These are phyloP conservation scores for Polylopha cassiicola DNA, from an alignment of 2,888 invertebrate genomes.

Conservation along the genomic window DNA sequence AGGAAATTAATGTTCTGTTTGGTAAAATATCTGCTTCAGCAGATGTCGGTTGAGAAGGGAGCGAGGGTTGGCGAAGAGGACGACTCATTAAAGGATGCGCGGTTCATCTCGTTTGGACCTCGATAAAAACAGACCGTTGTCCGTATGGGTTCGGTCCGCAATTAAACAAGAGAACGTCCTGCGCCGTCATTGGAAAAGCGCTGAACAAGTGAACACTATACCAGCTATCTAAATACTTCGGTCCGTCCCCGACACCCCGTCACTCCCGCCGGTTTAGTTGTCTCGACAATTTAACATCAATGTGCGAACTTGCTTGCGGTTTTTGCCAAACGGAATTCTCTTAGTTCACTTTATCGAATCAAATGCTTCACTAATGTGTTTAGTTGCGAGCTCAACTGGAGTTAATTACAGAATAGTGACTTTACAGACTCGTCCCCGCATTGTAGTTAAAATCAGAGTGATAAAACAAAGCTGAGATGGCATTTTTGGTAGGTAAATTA, in stretches of 20 bases:
- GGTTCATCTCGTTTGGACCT: slow-evolving; percentile 55
- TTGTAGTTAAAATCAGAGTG: slow-evolving; percentile 4
- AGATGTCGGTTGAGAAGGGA: slow-evolving; percentile 18
- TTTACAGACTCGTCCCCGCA: slow-evolving; percentile 13
- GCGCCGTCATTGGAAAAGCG: slow-evolving; percentile 60
- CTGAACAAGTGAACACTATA: slow-evolving; percentile 67
- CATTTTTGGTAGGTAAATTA: slow-evolving; percentile 33
- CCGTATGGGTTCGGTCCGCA: slow-evolving; percentile 64
- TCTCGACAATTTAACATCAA: slow-evolving; percentile 54
- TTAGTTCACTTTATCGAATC: slow-evolving; percentile 43
- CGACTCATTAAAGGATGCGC: slow-evolving; percentile 63
- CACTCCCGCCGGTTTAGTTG: slow-evolving; percentile 46
- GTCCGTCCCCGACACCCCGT: slow-evolving; percentile 42
- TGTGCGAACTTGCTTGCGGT: slow-evolving; percentile 58
- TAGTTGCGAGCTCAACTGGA: slow-evolving; percentile 28
- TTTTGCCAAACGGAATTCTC: slow-evolving; percentile 50
- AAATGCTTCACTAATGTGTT: slow-evolving; percentile 36
- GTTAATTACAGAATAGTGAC: slow-evolving; percentile 21
- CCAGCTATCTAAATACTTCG: slow-evolving; percentile 69
- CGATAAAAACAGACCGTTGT: slow-evolving; percentile 65
- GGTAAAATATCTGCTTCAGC: slow-evolving; percentile 3
- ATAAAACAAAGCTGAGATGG: slow-evolving; percentile 23
- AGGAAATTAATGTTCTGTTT: neutral
- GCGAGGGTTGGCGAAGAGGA: slow-evolving; percentile 29
- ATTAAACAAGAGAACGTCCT: slow-evolving; percentile 62